Conservation (phyloP, 1,140 invertebrate genomes). For the Cryptotermes secundus region DNA sequence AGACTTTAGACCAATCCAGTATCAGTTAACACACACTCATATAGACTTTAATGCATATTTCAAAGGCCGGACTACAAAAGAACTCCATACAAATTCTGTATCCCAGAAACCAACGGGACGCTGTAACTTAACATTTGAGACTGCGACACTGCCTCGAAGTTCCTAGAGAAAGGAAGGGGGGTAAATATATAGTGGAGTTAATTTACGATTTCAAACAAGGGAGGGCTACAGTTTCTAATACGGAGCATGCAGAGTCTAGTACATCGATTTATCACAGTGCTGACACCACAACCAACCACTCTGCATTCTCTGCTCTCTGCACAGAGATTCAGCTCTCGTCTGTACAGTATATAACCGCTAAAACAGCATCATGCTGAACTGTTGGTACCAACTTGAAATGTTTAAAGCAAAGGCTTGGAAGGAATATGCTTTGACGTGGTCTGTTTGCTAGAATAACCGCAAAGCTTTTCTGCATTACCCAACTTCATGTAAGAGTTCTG, state of each 20-base stretch:
- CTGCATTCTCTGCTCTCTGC: neutral
- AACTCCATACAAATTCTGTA: neutral
- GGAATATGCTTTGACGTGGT: no score
- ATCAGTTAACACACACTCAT: no score
- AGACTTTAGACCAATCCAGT: no score
- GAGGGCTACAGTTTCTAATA: neutral
- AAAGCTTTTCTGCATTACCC: no score
- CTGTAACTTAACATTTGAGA: neutral
- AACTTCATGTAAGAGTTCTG: no score
- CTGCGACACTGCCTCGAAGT: neutral
- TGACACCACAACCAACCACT: neutral
- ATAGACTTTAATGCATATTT: no score
- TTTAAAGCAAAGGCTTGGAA: no score
- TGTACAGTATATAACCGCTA: neutral
- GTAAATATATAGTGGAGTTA: neutral
- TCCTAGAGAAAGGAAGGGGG: neutral
- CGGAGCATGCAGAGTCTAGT: neutral
- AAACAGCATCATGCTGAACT: neutral
- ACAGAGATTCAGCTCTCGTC: neutral
- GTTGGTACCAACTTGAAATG: no score
- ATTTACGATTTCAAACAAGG: slow-evolving; percentile 14
- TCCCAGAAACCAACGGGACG: neutral
- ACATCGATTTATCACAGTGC: slow-evolving; percentile 16
- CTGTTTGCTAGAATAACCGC: no score
- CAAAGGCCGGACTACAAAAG: neutral